These are phyloP conservation scores for Edolisoma coerulescens DNA, from an alignment of 2,113 vertebrate species.

Conservation along the genomic window DNA sequence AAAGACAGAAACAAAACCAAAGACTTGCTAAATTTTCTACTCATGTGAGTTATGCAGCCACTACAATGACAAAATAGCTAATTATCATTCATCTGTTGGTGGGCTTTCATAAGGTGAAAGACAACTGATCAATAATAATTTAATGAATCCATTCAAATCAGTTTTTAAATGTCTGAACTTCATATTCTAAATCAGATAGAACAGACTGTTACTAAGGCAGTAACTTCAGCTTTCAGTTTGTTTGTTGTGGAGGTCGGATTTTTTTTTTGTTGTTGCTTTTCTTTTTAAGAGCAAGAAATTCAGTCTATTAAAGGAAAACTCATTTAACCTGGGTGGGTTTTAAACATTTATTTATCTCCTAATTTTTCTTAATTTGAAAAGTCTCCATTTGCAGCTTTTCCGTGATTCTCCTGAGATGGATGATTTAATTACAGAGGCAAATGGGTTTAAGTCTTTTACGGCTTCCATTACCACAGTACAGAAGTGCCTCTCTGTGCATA, in stretches of 20 bases:
- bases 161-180: not conserved
- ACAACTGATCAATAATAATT: not conserved
- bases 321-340: not conserved
- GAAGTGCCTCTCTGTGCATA: not conserved
- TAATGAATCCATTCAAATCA: not conserved
- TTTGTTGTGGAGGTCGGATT: not conserved
- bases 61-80: not conserved
- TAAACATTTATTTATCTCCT: not conserved
- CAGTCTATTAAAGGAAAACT: not conserved
- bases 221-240: not conserved
- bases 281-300: not conserved
- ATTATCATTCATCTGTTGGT: not conserved
- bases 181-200: not conserved
- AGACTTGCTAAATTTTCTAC: not conserved
- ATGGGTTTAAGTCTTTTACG: not conserved
- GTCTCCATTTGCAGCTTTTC: not conserved
- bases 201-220: not conserved
- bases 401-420: not conserved
- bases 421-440: conserved; percentile 10
- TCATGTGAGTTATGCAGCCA: not conserved
- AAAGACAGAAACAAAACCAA: not conserved
- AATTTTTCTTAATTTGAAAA: not conserved
- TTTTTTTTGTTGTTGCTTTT: not conserved
- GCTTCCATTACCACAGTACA: not conserved
- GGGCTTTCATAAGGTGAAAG: not conserved